Percentiles rank a stretch among this genome's conserved stretches.
Conservation (phyloP, 1,140 invertebrate species). For the Drosophila hydei region DNA sequence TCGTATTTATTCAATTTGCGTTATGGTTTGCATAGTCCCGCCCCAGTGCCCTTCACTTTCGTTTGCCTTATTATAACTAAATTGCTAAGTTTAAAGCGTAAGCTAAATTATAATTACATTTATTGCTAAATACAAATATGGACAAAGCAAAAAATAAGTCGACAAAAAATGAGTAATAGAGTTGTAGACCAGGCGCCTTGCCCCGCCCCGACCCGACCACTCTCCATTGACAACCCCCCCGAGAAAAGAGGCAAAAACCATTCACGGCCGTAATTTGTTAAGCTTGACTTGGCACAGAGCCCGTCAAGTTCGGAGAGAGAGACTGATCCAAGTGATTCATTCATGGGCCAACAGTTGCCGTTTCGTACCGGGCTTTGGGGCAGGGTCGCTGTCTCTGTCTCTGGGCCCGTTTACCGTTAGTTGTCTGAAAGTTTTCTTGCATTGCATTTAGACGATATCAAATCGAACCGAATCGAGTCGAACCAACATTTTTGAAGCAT, state of each 20-base stretch:
- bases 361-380: not conserved
- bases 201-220: constrained; percentile 1
- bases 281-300: constrained; percentile 54
- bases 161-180: constrained; percentile 41
- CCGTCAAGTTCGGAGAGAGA: constrained; percentile 46
- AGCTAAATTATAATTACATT: constrained; percentile 71
- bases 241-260: not conserved
- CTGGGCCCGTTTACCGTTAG: constrained; percentile 15
- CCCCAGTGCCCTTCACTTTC: constrained; percentile 76
- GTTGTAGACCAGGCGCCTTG: constrained; percentile 13
- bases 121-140: constrained; percentile 54
- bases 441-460: constrained; percentile 37
- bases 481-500: constrained; percentile 41
- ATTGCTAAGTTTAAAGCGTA: constrained; percentile 62
- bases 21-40: constrained; percentile 64
- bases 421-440: constrained; percentile 26
- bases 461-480: constrained; percentile 26
- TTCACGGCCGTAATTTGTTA: constrained; percentile 60
- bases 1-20: constrained; percentile 46
- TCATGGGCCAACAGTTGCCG: constrained; percentile 11
- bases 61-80: constrained; percentile 78
- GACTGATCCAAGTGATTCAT: constrained; percentile 71
- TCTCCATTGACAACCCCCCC: constrained; percentile 7
- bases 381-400: constrained; percentile 6
- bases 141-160: constrained; percentile 32